Base-by-base conservation (phyloP, 2,888 invertebrate genomes). In the Chirona hameri region DNA sequence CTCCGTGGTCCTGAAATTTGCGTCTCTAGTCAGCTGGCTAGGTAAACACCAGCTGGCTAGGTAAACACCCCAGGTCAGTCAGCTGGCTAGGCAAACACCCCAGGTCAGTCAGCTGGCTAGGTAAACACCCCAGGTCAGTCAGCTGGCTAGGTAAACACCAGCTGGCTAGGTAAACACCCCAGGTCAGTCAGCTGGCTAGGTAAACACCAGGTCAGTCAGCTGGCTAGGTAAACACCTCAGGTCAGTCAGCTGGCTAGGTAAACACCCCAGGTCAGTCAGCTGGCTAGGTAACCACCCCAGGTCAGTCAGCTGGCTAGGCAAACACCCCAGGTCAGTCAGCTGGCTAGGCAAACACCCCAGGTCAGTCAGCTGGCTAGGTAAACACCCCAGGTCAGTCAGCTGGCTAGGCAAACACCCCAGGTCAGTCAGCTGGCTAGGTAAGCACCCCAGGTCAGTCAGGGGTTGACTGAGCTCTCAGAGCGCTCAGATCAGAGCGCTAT, bases 41-140 rank as follows among this genome's bases (percentile, higher is more conserved):
- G 4, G 39, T n/a, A n/a, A n/a, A n/a, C n/a, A n/a, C n/a, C n/a
- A n/a, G n/a, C n/a, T n/a, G n/a, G n/a, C n/a, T n/a, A n/a, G n/a
- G n/a, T n/a, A n/a, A n/a, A n/a, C n/a, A 98, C 39, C 76, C 76
- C 39, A 76, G 46, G 76, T 76, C 21, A 12, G 39, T 39, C 39
- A 39, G 39, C 39, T 39, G 39, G 39, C 7, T 39, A 39, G 4
- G 39, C n/a, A n/a, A n/a, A n/a, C n/a, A 98, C 39, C 76, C 76
- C 39, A 76, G 46, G 76, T 76, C 21, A 12, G 39, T 39, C 39
- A 39, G 39, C 39, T 39, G 39, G 39, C 7, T 39, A 39, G 4
- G 39, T n/a, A n/a, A n/a, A n/a, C n/a, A 98, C 39, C 76, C 76
- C 39, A 76, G 46, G 76, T 76, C 21, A 12, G 39, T 39, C 39